A percentile compares a stretch with the other conserved stretches of the same genome.
These are phyloP conservation scores for Encarsia formosa DNA, from an alignment of 2,888 invertebrate species.

Conservation along the genomic window DNA sequence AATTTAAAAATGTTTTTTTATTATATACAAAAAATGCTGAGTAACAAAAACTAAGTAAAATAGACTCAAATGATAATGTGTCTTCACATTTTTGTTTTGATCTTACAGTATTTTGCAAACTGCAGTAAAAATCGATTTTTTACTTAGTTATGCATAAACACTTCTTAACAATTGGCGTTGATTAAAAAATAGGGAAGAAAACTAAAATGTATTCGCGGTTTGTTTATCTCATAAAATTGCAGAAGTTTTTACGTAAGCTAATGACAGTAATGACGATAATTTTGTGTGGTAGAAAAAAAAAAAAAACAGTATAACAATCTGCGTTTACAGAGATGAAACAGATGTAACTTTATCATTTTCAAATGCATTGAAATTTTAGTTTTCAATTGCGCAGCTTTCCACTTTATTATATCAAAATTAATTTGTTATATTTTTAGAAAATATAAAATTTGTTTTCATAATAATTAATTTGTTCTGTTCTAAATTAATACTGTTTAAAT, in stretches of 20 bases:
- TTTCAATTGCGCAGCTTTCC: conserved; percentile 3
- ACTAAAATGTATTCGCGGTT: conserved; percentile 11
- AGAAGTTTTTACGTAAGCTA: conserved; percentile 14
- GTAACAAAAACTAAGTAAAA: too few relatives aligned
- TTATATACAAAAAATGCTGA: too few relatives aligned
- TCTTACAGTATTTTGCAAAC: conserved; percentile 1
- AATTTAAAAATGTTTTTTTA: too few relatives aligned
- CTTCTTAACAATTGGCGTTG: conserved; percentile 3
- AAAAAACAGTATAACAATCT: conserved; percentile 18
- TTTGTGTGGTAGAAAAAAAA: conserved; percentile 15
- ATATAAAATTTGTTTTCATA: conserved; percentile 5
- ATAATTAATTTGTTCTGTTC: conserved; percentile 19
- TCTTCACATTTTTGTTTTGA: too few relatives aligned
- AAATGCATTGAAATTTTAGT: conserved; percentile 11
- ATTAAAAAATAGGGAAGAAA: conserved; percentile 11
- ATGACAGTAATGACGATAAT: conserved; percentile 20
- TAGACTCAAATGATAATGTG: too few relatives aligned
- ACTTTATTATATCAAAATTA: conserved; percentile 11
- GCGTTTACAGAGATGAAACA: conserved; percentile 10
- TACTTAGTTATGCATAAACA: neutral
- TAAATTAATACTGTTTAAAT: conserved; percentile 27
- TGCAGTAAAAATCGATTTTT: conserved; percentile 8
- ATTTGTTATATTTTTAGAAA: conserved; percentile 2
- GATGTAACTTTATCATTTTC: conserved; percentile 7
- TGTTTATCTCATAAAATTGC: conserved; percentile 5